Conservation (phyloP, 2,113 vertebrate species). For the Lepidothrix coronata region DNA sequence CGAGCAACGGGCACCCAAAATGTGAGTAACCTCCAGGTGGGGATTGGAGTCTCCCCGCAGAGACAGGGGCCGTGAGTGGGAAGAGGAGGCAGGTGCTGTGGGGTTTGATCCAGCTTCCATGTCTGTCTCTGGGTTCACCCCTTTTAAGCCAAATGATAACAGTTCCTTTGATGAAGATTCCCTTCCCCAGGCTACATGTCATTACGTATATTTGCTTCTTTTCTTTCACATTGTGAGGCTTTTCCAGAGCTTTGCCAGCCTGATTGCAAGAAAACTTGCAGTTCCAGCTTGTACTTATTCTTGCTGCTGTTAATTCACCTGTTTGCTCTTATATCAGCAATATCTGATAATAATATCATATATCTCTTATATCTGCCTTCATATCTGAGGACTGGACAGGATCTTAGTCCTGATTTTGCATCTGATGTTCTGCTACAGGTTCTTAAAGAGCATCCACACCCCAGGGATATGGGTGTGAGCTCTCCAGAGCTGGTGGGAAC, state of each 20-base stretch:
- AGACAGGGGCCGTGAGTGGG: neutral
- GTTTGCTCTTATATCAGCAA: neutral
- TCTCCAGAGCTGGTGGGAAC: neutral
- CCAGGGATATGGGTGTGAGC: neutral
- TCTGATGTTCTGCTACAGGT: neutral
- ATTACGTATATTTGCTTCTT: neutral
- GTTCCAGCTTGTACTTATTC: neutral
- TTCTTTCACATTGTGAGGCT: neutral
- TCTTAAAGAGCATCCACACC: neutral
- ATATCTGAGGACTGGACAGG: neutral
- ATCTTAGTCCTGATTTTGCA: neutral
- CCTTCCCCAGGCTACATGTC: neutral
- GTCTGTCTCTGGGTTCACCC: neutral
- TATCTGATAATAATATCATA: too few species aligned
- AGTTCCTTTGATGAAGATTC: neutral
- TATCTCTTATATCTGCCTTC: too few species aligned
- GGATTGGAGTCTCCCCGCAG: neutral
- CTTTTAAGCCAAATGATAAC: neutral
- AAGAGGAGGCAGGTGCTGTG: neutral
- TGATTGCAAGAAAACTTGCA: neutral
- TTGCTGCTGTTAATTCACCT: neutral
- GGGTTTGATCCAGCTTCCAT: neutral
- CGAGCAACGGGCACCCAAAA: rapidly evolving
- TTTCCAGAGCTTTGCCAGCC: neutral
- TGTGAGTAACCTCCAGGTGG: neutral